Percentiles rank a stretch among this genome's conserved stretches.
Evolutionary conservation across 2,797 vertebrate species (phyloP).

Genomic region (Enteromius argenteus): DNA sequence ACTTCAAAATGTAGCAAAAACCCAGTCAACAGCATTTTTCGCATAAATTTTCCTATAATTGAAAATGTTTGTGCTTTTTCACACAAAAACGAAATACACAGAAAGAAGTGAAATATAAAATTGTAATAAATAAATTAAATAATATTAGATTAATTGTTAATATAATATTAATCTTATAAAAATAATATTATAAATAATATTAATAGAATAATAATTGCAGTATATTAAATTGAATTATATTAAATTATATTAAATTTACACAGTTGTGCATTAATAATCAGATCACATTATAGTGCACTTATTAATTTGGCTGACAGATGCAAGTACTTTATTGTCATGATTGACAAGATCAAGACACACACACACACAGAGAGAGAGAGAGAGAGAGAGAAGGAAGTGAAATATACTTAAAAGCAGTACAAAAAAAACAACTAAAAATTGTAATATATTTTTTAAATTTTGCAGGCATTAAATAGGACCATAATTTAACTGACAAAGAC

Average conservation of each 20-base stretch:
- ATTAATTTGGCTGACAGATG: neutral
- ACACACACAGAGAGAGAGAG: neutral
- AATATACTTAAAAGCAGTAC: neutral
- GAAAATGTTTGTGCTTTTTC: neutral
- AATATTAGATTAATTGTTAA: neutral
- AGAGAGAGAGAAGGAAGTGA: neutral
- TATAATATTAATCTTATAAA: too few species aligned
- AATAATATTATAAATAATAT: neutral
- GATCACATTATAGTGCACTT: neutral
- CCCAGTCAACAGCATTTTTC: neutral
- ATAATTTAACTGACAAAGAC: neutral
- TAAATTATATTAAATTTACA: too few species aligned
- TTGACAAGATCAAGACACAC: neutral
- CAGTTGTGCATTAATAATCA: neutral
- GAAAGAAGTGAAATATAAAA: too few species aligned
- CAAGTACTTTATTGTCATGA: neutral
- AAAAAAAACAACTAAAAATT: neutral
- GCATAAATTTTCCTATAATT: neutral
- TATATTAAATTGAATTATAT: too few species aligned
- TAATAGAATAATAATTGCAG: too few species aligned
- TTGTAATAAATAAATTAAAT: neutral
- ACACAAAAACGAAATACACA: too few species aligned
- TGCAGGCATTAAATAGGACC: too few species aligned
- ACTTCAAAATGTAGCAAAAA: neutral
- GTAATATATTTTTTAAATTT: too few species aligned